A percentile compares a stretch with the other conserved stretches of the same genome.
Conservation (phyloP, 1,140 invertebrate species). For the Pantala flavescens region DNA sequence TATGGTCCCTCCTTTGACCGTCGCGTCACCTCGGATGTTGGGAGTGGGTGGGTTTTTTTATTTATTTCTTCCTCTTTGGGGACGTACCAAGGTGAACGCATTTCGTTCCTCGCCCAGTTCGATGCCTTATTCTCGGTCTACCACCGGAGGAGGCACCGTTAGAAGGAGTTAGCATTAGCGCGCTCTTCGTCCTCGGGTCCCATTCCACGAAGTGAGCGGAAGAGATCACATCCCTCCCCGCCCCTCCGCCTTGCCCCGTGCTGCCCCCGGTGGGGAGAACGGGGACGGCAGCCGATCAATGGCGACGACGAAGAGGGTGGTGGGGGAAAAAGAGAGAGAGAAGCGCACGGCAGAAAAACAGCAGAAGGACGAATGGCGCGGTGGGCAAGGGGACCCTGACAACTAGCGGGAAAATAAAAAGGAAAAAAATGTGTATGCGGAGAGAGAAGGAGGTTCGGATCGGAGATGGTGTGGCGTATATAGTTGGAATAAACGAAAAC, state of each 20-base stretch:
- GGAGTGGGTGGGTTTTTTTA: too few relatives aligned
- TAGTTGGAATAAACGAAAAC: constrained; percentile 10
- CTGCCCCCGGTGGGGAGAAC: background rate
- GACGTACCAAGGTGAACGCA: too few relatives aligned
- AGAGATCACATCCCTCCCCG: background rate
- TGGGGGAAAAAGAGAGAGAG: background rate
- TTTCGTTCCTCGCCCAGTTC: too few relatives aligned
- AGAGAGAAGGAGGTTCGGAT: background rate
- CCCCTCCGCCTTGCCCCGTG: background rate
- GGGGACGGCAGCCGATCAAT: background rate
- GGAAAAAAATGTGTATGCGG: constrained; percentile 1
- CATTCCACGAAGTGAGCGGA: constrained; percentile 2
- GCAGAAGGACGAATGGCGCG: constrained; percentile 5
- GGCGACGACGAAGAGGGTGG: background rate
- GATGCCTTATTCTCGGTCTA: too few relatives aligned
- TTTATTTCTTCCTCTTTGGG: too few relatives aligned
- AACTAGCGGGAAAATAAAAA: background rate
- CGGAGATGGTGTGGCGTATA: constrained; percentile 6
- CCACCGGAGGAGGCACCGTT: background rate
- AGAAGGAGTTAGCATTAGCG: background rate
- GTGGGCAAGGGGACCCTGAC: background rate
- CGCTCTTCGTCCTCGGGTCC: background rate
- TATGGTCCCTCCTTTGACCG: too few relatives aligned
- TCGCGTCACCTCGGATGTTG: too few relatives aligned
- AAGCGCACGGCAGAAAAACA: constrained; percentile 1